Evolutionary conservation across 2,797 vertebrate genomes (phyloP).

Genomic region (Acrossocheilus fasciatus): DNA sequence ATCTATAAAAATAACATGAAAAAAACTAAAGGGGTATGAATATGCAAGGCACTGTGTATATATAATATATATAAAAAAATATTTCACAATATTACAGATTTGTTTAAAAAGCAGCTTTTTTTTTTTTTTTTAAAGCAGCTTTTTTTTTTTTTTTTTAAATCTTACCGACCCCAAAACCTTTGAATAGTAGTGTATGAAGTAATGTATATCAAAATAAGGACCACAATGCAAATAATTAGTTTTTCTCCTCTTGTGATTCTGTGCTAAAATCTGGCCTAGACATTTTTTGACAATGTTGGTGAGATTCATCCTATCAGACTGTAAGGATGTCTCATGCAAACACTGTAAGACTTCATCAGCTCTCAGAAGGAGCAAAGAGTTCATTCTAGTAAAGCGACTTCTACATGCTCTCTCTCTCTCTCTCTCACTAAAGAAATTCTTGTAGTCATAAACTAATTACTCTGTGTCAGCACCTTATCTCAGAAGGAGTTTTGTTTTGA

Average conservation of each 20-base stretch:
- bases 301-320: conserved; percentile 1
- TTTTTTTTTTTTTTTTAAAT: too few relatives aligned
- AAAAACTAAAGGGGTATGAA: too few relatives aligned
- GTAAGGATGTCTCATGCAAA: conserved; percentile 30
- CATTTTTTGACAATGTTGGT: not conserved
- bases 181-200: too few relatives aligned
- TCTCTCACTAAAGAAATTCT: conserved; percentile 39
- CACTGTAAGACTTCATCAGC: conserved; percentile 63
- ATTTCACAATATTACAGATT: too few relatives aligned
- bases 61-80: not conserved
- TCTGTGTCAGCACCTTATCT: conserved; percentile 75
- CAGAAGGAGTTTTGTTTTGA: conserved; percentile 73
- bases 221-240: too few relatives aligned
- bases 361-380: conserved; percentile 50
- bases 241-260: not conserved
- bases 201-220: too few relatives aligned
- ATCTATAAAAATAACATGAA: too few relatives aligned
- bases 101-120: too few relatives aligned
- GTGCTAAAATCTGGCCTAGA: not conserved
- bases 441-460: conserved; percentile 72
- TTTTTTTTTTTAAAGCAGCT: too few relatives aligned
- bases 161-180: too few relatives aligned
- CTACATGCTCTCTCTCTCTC: conserved; percentile 14
- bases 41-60: too few relatives aligned
- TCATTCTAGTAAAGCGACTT: conserved; percentile 27